Evolutionary conservation across 1,140 invertebrate species (phyloP), one percentile per base, ranked within the genome.

Genomic region (Drosophila melanica): DNA sequence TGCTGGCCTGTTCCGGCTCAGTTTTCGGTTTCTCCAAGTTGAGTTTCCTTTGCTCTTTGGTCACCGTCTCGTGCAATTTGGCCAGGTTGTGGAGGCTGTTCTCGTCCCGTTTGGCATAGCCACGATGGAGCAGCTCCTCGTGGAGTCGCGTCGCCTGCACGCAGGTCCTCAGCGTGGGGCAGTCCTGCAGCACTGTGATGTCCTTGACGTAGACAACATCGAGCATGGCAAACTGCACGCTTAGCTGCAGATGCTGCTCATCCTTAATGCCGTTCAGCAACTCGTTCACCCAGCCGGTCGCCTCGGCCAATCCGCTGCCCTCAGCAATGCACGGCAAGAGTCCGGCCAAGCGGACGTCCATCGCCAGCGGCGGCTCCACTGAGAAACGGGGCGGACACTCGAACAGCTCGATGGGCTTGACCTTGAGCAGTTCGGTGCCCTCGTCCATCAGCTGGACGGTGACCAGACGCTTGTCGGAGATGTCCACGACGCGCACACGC

Each of bases 361-460:
- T 51, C 3, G 67, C 71, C 16, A 89, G 20, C 0, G 73, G 18
- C 16, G 76, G 67, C 0, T 55, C n/a, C 12, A 0, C 4, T 14
- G 12, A 16, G 1, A 79, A 71, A 5, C 44, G 50, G 0, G 12
- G 8, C 0, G 54, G 57, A 18, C 82, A 87, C 45, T 74, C 45
- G 0, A 77, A 6, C 23, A 87, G 18, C 3, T 87, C 57, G 0
- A 1, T 3, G 0, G 37, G 16, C 6, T 62, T 55, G 0, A 79
- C 47, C 14, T 44, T 23, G 5, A 87, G 0, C 18, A 70, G 9
- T 5, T 77, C 54, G 1, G 65, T 74, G 50, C 72, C 63, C 16
- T 71, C 58, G 35, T 87, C 82, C 84, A 87, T 68, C 8, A 63
- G 14, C 23, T 82, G 75, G 3, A 86, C 82, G 0, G 30, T 58